These are phyloP conservation scores for Myotis brandtii DNA, from an alignment of 2,113 vertebrate species.

Conservation along the genomic window DNA sequence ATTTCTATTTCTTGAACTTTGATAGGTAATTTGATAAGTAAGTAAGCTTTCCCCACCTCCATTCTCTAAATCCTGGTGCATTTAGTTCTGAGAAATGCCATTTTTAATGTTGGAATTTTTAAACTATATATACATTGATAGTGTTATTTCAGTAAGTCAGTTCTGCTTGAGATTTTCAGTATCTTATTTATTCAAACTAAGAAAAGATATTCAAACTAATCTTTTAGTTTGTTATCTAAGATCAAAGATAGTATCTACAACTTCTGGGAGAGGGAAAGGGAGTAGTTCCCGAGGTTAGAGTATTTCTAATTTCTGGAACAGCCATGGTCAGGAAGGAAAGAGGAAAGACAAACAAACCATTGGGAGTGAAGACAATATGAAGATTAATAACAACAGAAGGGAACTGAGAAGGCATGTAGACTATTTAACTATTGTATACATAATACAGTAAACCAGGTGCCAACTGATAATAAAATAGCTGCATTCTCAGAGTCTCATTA, in stretches of 20 bases:
- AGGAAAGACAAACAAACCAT: neutral
- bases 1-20: slow-evolving; percentile 36
- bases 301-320: neutral
- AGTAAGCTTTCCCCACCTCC: neutral
- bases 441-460: neutral
- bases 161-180: slow-evolving; percentile 9
- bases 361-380: neutral
- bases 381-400: neutral
- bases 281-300: neutral
- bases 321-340: neutral
- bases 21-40: slow-evolving; percentile 53
- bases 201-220: neutral
- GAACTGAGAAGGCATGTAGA: neutral
- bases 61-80: neutral
- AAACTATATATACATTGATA: neutral
- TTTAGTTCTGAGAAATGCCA: slow-evolving; percentile 11
- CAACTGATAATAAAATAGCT: neutral
- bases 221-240: neutral
- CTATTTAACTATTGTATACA: neutral
- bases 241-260: neutral
- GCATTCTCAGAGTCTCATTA: neutral
- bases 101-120: slow-evolving; percentile 16
- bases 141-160: neutral
- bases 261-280: neutral
- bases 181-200: neutral